phyloP scores from a whole-genome alignment of 2,888 invertebrate species.

The Acleris emargana region DNA sequence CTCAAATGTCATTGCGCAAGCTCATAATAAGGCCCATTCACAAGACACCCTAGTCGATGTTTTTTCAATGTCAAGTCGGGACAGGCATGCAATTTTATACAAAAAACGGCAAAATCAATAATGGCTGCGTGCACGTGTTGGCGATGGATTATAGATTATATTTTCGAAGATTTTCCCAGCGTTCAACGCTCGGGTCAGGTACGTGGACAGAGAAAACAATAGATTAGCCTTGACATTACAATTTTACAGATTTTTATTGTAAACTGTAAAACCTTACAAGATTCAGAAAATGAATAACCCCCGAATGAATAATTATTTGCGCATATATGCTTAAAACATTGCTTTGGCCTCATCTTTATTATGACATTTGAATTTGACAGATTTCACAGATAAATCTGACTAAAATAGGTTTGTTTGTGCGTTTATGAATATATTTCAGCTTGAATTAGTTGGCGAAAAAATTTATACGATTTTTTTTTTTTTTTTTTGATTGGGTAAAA shows the following conservation, averaged over 20 bases:
- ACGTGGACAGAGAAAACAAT: slow-evolving; percentile 51
- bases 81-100: slow-evolving; percentile 78
- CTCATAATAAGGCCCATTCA: slow-evolving; percentile 81
- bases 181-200: slow-evolving; percentile 71
- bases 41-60: slow-evolving; percentile 66
- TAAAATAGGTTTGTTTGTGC: too few species aligned
- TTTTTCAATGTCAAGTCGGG: slow-evolving; percentile 75
- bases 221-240: slow-evolving; percentile 44
- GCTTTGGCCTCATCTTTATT: too few species aligned
- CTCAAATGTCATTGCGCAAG: slow-evolving; percentile 79
- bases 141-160: slow-evolving; percentile 81
- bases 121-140: slow-evolving; percentile 81
- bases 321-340: too few species aligned
- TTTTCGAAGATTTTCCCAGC: slow-evolving; percentile 79
- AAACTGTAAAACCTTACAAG: too few species aligned
- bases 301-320: too few species aligned
- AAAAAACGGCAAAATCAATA: slow-evolving; percentile 83
- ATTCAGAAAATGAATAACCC: too few species aligned
- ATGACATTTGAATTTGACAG: background rate
- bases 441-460: too few species aligned
- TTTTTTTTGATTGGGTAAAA: background rate
- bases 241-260: too few species aligned
- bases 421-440: too few species aligned
- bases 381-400: background rate
- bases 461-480: background rate